Percentiles rank a stretch among this genome's conserved stretches.
These are phyloP conservation scores for Petroica traversi DNA, from an alignment of 2,113 vertebrate genomes.

Conservation along the genomic window DNA sequence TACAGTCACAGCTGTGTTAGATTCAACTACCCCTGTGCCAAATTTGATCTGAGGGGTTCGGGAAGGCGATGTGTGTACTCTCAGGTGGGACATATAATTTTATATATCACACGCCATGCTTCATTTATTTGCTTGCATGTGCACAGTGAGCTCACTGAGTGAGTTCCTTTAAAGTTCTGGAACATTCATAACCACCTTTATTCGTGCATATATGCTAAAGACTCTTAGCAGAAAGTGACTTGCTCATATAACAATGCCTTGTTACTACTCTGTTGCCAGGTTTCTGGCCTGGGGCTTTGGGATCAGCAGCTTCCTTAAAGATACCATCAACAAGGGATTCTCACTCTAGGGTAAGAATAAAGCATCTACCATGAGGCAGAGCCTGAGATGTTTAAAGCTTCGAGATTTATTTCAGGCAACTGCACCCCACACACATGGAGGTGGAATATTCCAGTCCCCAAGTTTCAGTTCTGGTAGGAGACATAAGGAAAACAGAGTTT, in stretches of 20 bases:
- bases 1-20: background rate
- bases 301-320: slow-evolving; percentile 7
- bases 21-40: background rate
- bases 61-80: background rate
- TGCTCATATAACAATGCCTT: background rate
- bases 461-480: background rate
- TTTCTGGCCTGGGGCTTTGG: background rate
- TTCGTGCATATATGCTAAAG: background rate
- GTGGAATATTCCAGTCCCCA: slow-evolving; percentile 22
- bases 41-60: background rate
- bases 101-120: background rate
- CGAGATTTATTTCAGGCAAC: slow-evolving; percentile 16
- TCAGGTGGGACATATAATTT: background rate
- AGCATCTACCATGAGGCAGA: background rate
- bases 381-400: background rate
- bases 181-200: background rate
- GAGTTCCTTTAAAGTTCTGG: background rate
- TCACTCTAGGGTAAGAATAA: slow-evolving; percentile 1
- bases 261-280: background rate
- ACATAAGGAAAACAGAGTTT: background rate
- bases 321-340: background rate
- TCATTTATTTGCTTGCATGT: background rate
- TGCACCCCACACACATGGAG: background rate
- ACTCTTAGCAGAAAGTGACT: background rate
- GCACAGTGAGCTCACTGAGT: background rate